phyloP scores from a whole-genome alignment of 2,113 vertebrate species.

The Chascanopsetta lugubris region DNA sequence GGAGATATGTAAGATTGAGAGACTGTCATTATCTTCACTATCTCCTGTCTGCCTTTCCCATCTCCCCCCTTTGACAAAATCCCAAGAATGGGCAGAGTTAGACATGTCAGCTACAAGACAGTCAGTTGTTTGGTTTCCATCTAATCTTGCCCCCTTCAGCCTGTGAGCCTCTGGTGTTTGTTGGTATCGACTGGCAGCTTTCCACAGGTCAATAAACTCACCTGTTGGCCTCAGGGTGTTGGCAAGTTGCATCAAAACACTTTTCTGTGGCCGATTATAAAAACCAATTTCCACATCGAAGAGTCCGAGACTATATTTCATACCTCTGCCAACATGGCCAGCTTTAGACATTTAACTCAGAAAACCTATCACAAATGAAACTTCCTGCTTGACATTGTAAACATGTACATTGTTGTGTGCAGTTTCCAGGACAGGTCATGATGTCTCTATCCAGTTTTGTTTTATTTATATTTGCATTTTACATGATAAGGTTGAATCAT shows the following conservation, averaged over 20 bases:
- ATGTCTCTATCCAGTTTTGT: too few relatives aligned
- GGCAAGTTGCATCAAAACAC: slow-evolving; percentile 21
- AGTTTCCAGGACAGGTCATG: too few relatives aligned
- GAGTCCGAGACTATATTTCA: slow-evolving; percentile 13
- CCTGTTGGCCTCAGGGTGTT: slow-evolving; percentile 17
- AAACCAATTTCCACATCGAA: slow-evolving; percentile 18
- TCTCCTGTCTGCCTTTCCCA: slow-evolving; percentile 19
- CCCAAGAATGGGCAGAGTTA: slow-evolving; percentile 30
- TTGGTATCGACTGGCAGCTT: slow-evolving; percentile 47
- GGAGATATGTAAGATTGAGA: slow-evolving; percentile 53
- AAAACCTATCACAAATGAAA: too few relatives aligned
- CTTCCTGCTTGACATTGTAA: too few relatives aligned
- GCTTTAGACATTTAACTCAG: too few relatives aligned
- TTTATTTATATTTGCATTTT: too few relatives aligned
- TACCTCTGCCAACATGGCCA: too few relatives aligned
- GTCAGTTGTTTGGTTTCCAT: slow-evolving; percentile 53
- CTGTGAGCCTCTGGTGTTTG: slow-evolving; percentile 38
- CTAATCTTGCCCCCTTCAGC: slow-evolving; percentile 53
- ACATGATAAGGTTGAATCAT: too few relatives aligned
- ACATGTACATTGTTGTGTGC: too few relatives aligned
- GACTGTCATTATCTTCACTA: slow-evolving; percentile 51
- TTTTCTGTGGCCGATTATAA: slow-evolving; percentile 27
- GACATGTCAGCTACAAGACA: slow-evolving; percentile 51
- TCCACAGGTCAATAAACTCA: slow-evolving; percentile 38
- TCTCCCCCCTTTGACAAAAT: slow-evolving; percentile 55